Conservation (phyloP, 2,888 invertebrate species). For the Aleiodes testaceus region DNA sequence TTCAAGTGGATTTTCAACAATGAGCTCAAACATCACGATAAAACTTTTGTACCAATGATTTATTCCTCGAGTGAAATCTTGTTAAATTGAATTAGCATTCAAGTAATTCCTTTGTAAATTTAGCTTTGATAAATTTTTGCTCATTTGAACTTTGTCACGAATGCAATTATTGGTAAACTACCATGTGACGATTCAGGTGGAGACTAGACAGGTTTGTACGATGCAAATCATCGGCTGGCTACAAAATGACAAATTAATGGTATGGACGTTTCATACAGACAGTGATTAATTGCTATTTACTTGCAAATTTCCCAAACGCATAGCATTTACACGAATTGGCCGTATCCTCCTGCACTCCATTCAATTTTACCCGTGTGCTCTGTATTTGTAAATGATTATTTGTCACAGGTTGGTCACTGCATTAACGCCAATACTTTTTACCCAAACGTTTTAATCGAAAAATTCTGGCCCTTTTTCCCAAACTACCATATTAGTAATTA, state of each 20-base stretch:
- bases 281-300: constrained; percentile 72
- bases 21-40: background rate
- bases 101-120: too few relatives aligned
- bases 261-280: constrained; percentile 64
- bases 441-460: background rate
- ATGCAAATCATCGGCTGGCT: constrained; percentile 63
- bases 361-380: constrained; percentile 51
- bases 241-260: constrained; percentile 70
- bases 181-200: background rate
- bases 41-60: constrained; percentile 23
- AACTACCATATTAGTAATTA: too few relatives aligned
- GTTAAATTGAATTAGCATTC: constrained; percentile 31
- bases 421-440: constrained; percentile 51
- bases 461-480: too few relatives aligned
- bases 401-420: constrained; percentile 63
- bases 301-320: constrained; percentile 67
- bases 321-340: constrained; percentile 60
- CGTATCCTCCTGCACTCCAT: constrained; percentile 37
- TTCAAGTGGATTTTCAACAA: constrained; percentile 21
- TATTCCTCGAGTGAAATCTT: constrained; percentile 27
- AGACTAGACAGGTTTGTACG: constrained; percentile 44
- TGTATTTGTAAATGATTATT: constrained; percentile 56
- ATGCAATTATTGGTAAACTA: constrained; percentile 12
- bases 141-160: too few relatives aligned
- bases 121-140: too few relatives aligned